phyloP scores from a whole-genome alignment of 2,113 vertebrate genomes.

The Noturus placidus region DNA sequence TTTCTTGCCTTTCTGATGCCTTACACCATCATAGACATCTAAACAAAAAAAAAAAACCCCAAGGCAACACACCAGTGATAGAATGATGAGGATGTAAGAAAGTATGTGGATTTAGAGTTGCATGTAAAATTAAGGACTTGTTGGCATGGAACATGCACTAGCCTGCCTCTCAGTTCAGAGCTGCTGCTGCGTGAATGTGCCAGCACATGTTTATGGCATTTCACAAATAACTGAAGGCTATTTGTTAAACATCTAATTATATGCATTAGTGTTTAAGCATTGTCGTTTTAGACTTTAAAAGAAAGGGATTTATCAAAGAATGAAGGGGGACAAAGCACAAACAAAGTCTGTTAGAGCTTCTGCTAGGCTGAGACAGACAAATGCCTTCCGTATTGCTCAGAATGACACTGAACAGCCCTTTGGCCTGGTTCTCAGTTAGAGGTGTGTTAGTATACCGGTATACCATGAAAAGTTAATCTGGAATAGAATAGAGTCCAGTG shows the following conservation, averaged over 20 bases:
- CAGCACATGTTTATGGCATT: slow-evolving; percentile 25
- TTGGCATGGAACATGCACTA: neutral
- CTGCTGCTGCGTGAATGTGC: slow-evolving; percentile 8
- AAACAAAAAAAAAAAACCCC: neutral
- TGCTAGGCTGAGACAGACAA: neutral
- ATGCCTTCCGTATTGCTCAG: neutral
- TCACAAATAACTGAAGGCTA: neutral
- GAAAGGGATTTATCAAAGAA: neutral
- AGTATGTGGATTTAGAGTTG: slow-evolving; percentile 1
- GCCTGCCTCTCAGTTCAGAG: slow-evolving; percentile 6
- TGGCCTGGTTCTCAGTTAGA: neutral
- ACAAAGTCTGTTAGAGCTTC: neutral
- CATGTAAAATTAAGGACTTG: neutral
- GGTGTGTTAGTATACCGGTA: neutral
- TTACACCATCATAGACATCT: neutral
- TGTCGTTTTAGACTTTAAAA: slow-evolving; percentile 20
- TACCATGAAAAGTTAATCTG: neutral
- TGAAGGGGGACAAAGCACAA: neutral
- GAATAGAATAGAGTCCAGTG: neutral
- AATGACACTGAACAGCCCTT: neutral
- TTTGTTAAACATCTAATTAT: neutral
- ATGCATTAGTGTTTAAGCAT: neutral
- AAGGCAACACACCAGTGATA: neutral
- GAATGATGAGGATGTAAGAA: neutral
- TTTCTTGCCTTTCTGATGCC: no score